Evolutionary conservation across 1,140 invertebrate genomes (phyloP).

Genomic region (Plectrocnemia conspersa): DNA sequence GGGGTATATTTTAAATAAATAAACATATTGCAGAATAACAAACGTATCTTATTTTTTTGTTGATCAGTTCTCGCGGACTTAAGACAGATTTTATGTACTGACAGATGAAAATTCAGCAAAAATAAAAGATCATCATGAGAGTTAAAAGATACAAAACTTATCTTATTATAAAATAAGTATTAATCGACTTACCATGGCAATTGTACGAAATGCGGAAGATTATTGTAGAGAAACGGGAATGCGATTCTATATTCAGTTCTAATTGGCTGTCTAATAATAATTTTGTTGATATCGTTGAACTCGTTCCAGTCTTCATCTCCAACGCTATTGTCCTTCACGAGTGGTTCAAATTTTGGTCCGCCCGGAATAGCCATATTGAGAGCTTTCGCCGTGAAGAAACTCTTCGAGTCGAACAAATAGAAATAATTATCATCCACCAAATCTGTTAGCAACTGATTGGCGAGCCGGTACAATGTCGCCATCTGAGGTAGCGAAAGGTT

Average conservation of each 20-base stretch:
- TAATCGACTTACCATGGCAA: constrained; percentile 76
- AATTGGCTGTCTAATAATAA: constrained; percentile 97
- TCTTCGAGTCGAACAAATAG: constrained; percentile 98
- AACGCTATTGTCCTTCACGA: constrained; percentile 96
- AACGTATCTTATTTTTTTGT: no score
- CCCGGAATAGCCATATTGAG: constrained; percentile 99
- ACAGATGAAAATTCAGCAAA: no score
- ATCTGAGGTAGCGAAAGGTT: constrained; percentile 92
- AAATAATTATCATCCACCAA: constrained; percentile 98
- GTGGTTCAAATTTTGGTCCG: constrained; percentile 98
- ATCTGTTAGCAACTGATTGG: constrained; percentile 97
- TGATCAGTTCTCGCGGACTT: no score
- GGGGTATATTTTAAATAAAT: no score
- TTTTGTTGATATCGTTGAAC: constrained; percentile 99
- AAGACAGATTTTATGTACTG: no score
- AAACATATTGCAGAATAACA: no score
- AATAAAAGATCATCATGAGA: no score
- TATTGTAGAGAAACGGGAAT: constrained; percentile 99
- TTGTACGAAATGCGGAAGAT: constrained; percentile 94
- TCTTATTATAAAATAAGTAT: constrained; percentile 12
- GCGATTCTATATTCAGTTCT: constrained; percentile 99
- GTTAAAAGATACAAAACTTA: background rate
- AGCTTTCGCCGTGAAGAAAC: constrained; percentile 99
- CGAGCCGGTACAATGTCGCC: constrained; percentile 94
- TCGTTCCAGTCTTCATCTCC: constrained; percentile 99